These are phyloP conservation scores for Ailurus styani DNA, from an alignment of 2,113 vertebrate genomes.

Conservation along the genomic window DNA sequence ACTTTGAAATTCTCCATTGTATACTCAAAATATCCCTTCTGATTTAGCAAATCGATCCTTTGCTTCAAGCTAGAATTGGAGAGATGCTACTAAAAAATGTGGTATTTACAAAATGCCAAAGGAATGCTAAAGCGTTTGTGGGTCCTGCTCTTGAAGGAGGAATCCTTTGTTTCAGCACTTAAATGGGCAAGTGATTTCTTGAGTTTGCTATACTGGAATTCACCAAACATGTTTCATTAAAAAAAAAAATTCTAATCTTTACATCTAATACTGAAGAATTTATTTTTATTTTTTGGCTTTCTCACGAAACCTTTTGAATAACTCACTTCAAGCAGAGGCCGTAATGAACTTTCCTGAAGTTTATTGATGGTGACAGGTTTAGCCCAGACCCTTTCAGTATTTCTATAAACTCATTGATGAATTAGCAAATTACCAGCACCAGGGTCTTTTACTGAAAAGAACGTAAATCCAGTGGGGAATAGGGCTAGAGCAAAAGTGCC, in stretches of 20 bases:
- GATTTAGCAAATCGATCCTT: conserved; percentile 31
- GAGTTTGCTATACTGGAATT: conserved; percentile 24
- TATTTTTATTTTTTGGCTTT: background rate
- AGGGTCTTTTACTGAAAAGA: background rate
- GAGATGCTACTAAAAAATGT: background rate
- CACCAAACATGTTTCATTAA: background rate
- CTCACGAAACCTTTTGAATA: background rate
- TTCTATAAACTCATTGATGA: background rate
- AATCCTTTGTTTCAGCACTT: background rate
- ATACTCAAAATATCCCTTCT: background rate
- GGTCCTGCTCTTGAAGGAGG: background rate
- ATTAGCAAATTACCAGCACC: background rate
- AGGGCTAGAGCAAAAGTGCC: background rate
- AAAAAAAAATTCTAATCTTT: background rate
- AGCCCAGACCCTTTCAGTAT: background rate
- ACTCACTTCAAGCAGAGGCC: background rate
- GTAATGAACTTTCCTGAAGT: conserved; percentile 13
- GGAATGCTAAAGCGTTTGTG: background rate
- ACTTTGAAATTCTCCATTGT: conserved; percentile 3
- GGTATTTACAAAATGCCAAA: background rate
- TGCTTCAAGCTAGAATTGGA: background rate
- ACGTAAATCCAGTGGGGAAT: background rate
- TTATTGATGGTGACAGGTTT: background rate
- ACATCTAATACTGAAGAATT: background rate
- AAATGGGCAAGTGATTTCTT: background rate